A percentile compares a stretch with the other conserved stretches of the same genome.
Conservation (phyloP, 2,113 vertebrate genomes). For the Typhlomys cinereus region DNA sequence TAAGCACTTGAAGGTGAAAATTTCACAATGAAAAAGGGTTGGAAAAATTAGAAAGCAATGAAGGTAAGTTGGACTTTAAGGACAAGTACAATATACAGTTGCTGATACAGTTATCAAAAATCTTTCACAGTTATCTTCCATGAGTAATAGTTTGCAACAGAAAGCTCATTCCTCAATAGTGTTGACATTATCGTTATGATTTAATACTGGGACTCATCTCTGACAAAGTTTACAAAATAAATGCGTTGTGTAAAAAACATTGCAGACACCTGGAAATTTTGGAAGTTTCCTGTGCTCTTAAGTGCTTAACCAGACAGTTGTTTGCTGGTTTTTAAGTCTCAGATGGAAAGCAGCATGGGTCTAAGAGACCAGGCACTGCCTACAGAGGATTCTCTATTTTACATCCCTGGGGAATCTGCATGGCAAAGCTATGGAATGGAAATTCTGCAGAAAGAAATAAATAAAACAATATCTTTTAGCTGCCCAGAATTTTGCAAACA, state of each 20-base stretch:
- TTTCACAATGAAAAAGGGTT: not conserved
- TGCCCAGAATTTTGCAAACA: not conserved
- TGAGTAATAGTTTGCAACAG: constrained; percentile 17
- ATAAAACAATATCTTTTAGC: not conserved
- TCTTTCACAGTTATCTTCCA: not conserved
- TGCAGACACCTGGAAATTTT: not conserved
- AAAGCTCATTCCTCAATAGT: not conserved
- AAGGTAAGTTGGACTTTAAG: not conserved
- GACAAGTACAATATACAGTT: not conserved
- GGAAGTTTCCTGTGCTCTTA: not conserved
- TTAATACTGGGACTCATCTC: not conserved
- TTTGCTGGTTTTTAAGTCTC: not conserved
- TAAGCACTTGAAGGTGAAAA: not conserved
- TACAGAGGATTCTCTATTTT: not conserved
- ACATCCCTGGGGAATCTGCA: not conserved
- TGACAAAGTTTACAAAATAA: constrained; percentile 6
- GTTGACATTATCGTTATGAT: not conserved
- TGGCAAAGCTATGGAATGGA: not conserved
- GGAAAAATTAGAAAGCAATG: not conserved
- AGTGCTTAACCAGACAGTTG: not conserved
- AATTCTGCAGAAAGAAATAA: not conserved
- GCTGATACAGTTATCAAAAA: not conserved
- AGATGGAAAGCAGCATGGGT: not conserved
- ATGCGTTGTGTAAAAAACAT: not conserved
- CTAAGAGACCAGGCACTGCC: not conserved